Conservation (phyloP, 1,140 invertebrate genomes). For the Drosophila melanica region DNA sequence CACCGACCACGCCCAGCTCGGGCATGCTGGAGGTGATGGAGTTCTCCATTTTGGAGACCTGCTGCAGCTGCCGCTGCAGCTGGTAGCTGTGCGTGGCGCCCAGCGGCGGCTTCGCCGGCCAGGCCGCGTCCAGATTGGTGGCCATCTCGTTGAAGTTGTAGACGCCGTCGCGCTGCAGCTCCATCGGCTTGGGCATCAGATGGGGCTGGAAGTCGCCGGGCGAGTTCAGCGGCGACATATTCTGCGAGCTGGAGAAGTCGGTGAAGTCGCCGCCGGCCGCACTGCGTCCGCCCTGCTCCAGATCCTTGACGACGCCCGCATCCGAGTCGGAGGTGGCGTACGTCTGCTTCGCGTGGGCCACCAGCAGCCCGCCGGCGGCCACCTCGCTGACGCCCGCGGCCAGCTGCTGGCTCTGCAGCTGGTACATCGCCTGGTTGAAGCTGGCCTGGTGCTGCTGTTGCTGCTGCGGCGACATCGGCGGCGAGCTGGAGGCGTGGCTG, state of each 20-base stretch:
- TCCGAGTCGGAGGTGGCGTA: conserved; percentile 77
- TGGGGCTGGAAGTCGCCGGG: conserved; percentile 77
- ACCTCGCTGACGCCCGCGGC: conserved; percentile 50
- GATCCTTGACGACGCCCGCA: conserved; percentile 75
- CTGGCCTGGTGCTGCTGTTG: conserved; percentile 79
- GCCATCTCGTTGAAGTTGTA: conserved; percentile 83
- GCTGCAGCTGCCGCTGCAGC: conserved; percentile 67
- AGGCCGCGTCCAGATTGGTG: conserved; percentile 74
- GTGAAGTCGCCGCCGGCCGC: conserved; percentile 58
- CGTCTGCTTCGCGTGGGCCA: conserved; percentile 59
- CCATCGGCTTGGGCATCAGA: conserved; percentile 78
- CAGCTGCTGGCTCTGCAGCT: conserved; percentile 79
- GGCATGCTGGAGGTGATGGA: conserved; percentile 79
- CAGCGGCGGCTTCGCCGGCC: conserved; percentile 67
- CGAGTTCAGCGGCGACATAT: conserved; percentile 74
- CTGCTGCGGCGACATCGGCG: conserved; percentile 82
- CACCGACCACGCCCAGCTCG: conserved; percentile 47
- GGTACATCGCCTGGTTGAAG: conserved; percentile 83
- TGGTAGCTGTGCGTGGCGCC: conserved; percentile 67
- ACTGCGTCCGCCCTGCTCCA: conserved; percentile 54
- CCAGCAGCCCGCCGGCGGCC: conserved; percentile 31
- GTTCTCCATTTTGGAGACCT: conserved; percentile 66
- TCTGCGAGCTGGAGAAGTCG: conserved; percentile 81
- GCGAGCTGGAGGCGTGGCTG: conserved; percentile 79
- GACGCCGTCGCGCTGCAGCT: conserved; percentile 71